These are phyloP conservation scores for Gorsachius goisagi DNA, from an alignment of 2,113 vertebrate genomes.

Conservation along the genomic window DNA sequence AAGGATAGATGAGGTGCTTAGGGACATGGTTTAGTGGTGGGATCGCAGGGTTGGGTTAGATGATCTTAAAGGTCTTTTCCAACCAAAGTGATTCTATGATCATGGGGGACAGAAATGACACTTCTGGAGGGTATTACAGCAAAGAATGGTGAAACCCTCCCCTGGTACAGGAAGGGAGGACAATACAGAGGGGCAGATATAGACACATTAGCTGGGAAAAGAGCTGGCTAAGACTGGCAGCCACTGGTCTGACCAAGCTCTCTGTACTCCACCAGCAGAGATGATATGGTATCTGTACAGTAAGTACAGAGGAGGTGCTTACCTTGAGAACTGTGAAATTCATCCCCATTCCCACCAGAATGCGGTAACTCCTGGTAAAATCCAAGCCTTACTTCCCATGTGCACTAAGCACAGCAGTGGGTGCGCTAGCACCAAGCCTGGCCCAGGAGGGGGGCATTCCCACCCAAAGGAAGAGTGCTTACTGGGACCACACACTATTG, in stretches of 20 bases:
- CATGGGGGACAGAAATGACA: background rate
- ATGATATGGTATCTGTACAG: background rate
- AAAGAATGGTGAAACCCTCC: background rate
- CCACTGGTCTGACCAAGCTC: background rate
- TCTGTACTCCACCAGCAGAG: background rate
- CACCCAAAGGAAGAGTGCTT: background rate
- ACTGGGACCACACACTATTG: background rate
- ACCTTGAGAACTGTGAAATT: background rate
- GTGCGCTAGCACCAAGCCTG: background rate
- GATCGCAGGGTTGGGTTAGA: too few species aligned
- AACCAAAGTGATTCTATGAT: too few species aligned
- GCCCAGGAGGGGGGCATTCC: background rate
- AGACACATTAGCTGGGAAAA: background rate
- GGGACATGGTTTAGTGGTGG: too few species aligned
- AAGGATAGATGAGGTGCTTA: too few species aligned
- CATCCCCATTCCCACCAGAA: background rate
- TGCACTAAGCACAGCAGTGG: background rate
- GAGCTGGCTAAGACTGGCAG: background rate
- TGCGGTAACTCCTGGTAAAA: background rate
- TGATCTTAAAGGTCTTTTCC: too few species aligned
- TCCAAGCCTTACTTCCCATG: background rate
- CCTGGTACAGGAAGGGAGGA: background rate
- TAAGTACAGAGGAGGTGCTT: background rate
- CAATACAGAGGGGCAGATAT: background rate
- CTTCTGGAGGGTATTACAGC: background rate